These are phyloP conservation scores for Syngnathus acus DNA, from an alignment of 2,797 vertebrate species.

Conservation along the genomic window DNA sequence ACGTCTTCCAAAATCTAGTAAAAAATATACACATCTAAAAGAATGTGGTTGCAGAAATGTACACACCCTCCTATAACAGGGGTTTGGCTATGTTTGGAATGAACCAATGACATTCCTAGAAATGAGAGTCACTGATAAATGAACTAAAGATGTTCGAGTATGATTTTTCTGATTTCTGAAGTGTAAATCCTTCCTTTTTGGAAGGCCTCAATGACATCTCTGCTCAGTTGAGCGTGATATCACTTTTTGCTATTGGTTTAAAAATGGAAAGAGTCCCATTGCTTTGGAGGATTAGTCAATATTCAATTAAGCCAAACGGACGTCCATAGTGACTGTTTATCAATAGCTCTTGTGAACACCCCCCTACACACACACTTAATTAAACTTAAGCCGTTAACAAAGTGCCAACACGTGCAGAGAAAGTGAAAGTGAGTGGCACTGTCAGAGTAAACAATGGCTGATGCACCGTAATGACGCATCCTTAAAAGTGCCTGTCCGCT, in stretches of 20 bases:
- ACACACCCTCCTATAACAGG: too few species aligned
- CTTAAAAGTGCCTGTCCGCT: conserved; percentile 30
- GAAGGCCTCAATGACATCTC: not conserved
- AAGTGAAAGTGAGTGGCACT: conserved; percentile 13
- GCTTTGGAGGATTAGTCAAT: conserved; percentile 59
- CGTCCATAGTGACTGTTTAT: conserved; percentile 59
- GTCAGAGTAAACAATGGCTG: conserved; percentile 22
- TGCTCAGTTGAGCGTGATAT: conserved; percentile 34
- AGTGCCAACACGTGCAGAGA: conserved; percentile 41
- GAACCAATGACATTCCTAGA: too few species aligned
- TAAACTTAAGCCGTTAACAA: conserved; percentile 59
- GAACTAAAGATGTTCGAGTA: too few species aligned
- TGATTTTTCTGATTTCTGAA: too few species aligned
- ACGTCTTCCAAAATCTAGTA: not conserved
- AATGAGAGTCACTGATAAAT: too few species aligned
- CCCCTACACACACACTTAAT: conserved; percentile 57
- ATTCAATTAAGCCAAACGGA: conserved; percentile 69
- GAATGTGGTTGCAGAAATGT: too few species aligned
- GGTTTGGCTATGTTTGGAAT: too few species aligned
- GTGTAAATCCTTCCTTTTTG: too few species aligned
- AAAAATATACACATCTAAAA: too few species aligned
- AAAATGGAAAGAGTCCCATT: conserved; percentile 48
- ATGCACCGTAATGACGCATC: conserved; percentile 25
- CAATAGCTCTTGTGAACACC: conserved; percentile 65
- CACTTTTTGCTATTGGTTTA: conserved; percentile 37